Base-by-base conservation (phyloP, 2,797 vertebrate genomes). In the Pipistrellus pipistrellus region DNA sequence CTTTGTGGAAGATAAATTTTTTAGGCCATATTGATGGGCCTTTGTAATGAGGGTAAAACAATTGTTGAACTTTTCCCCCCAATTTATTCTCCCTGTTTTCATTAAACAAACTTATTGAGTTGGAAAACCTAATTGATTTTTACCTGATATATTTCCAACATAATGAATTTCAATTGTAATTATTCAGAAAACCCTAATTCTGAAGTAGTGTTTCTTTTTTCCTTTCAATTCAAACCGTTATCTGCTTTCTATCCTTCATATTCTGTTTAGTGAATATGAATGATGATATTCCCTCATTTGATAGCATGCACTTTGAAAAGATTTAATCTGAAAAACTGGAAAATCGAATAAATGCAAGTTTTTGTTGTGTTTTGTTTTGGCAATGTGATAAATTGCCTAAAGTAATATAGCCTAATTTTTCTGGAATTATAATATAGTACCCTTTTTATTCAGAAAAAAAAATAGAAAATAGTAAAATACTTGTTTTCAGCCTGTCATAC, bases 1-100 rank as follows among this genome's bases (percentile, higher is more conserved):
- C n/a, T 96, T 27, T 92, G 73, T 93, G 12, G 78, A 96, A 96
- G 92, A 93, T 93, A 94, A 95, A 91, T 76, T 69, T 87, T 94
- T 93, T 80, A 96, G 92, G 68, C 51, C 57, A 68, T 87, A 76
- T 18, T 86, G 44, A 41, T 66, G n/a, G 69, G 21, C 46, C 44
- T 90, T 93, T 20, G 30, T 90, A 96, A 94, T 94, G 75, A 96
- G 32, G 53, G 21, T 30, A 94, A 96, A 94, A 91, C 20, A 95
- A 78, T 90, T 80, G 7, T 78, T 94, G 51, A 95, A 85, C n/a
- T 82, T 88, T 91, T 23, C 1, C 3, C 35, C 59, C 35, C 35
- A 81, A 66, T 89, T 88, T 81, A 55, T 85, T 95, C 55, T 93
- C 20, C 2, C 0, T 71, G 72, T 93, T 95, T 96, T 90, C 66